phyloP scores from a whole-genome alignment of 1,140 invertebrate species.

The Drosophila quadrilineata region DNA sequence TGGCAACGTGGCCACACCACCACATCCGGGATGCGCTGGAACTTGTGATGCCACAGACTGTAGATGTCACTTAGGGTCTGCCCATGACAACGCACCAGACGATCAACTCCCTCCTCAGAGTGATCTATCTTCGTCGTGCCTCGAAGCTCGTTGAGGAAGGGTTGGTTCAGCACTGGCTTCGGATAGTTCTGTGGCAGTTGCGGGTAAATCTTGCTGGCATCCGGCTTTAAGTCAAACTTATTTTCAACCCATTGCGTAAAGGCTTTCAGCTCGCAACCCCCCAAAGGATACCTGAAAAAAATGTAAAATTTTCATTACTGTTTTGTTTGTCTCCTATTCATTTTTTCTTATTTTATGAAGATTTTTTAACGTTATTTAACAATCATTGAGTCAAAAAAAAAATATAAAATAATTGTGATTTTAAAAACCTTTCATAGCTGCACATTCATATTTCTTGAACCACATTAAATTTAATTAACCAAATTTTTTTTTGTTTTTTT shows the following conservation, averaged over 20 bases:
- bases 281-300: conserved; percentile 89
- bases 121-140: conserved; percentile 85
- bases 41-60: conserved; percentile 86
- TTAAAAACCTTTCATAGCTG: too few relatives aligned
- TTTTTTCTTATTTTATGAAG: too few relatives aligned
- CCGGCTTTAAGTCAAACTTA: conserved; percentile 87
- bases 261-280: conserved; percentile 88
- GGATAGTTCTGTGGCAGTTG: conserved; percentile 84
- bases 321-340: too few relatives aligned
- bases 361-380: too few relatives aligned
- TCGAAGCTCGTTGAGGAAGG: conserved; percentile 85
- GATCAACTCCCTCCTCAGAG: conserved; percentile 91
- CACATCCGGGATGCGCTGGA: conserved; percentile 94
- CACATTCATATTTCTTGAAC: too few relatives aligned
- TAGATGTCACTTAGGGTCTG: conserved; percentile 97
- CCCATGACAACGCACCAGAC: conserved; percentile 95
- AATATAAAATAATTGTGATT: too few relatives aligned
- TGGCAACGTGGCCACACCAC: conserved; percentile 95
- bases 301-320: too few relatives aligned
- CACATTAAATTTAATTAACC: too few relatives aligned
- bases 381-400: too few relatives aligned
- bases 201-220: conserved; percentile 71
- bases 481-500: too few relatives aligned
- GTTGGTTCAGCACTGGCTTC: conserved; percentile 82
- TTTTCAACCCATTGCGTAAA: conserved; percentile 91